Base-by-base conservation (phyloP, 2,888 invertebrate genomes). In the Diabrotica balteata region DNA sequence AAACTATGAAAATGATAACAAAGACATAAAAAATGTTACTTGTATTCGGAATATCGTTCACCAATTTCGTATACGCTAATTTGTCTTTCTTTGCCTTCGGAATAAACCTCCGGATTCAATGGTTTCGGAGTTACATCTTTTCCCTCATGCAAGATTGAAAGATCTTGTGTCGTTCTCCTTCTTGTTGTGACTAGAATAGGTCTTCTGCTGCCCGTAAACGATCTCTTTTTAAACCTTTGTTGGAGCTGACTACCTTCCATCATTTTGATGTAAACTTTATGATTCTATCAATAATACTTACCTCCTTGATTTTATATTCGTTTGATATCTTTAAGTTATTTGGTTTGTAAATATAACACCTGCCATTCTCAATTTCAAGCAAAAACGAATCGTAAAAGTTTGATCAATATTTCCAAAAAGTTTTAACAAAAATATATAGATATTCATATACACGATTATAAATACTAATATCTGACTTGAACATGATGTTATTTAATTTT, bases 51-150 rank as follows among this genome's bases (percentile, higher is more conserved):
- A 45, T 45, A 49, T 22, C 55, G 9, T 32, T 57, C 59, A 32
- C 57, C 49, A 11, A 74, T 70, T 8, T 76, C 76, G 53, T 67
- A 73, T n/a, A 72, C 67, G 58, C 75, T 76, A 22, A 79, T 65
- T 66, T 80, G 82, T 43, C 81, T 76, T 49, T 85, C 84, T 43
- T 79, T 81, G 42, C 81, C 77, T 8, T 72, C 69, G n/a, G 77
- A 71, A 66, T 79, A 84, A 0, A 76, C 59, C 9, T 80, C 75
- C 11, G 85, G 83, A 49, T 78, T 78, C 45, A 87, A 75, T 10
- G 80, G 76, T 67, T 84, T 84, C 0, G 87, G 87, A 0, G 86
- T 86, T 4, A 85, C 80, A 72, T 86, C 84, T 17, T 78, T 69
- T 0, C 83, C 67, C 32, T 52, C 51, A 47, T 64, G 52, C 7